These are phyloP conservation scores for Atta texana DNA, from an alignment of 1,140 invertebrate species.

Conservation along the genomic window DNA sequence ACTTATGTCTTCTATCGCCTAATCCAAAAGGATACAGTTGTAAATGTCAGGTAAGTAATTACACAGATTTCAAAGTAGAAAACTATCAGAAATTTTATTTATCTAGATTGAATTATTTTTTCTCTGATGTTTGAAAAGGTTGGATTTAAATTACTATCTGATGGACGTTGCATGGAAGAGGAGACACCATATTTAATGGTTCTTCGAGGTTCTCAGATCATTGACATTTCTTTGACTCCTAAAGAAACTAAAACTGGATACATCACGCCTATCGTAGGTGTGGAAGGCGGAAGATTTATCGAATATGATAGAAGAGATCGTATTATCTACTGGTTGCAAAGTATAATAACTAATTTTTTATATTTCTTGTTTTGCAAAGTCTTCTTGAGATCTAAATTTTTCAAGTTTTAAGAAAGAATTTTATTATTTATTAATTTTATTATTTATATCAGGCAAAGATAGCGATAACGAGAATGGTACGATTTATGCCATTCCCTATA, in stretches of 20 bases:
- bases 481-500: conserved; percentile 93
- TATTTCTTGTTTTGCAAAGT: background rate
- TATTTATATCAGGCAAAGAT: conserved; percentile 84
- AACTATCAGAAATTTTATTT: background rate
- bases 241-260: conserved; percentile 92
- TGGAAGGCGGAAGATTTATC: conserved; percentile 95
- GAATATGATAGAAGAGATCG: conserved; percentile 96
- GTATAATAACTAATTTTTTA: background rate
- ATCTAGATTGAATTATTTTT: background rate
- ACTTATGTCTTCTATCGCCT: conserved; percentile 96
- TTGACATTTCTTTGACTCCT: conserved; percentile 93
- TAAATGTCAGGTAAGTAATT: conserved; percentile 90
- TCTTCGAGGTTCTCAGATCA: conserved; percentile 95
- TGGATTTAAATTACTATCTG: conserved; percentile 90
- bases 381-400: background rate
- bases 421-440: conserved; percentile 15
- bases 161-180: conserved; percentile 93
- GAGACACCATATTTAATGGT: conserved; percentile 96
- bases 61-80: background rate
- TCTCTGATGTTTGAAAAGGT: conserved; percentile 77
- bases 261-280: conserved; percentile 95
- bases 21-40: conserved; percentile 92
- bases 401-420: background rate
- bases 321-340: conserved; percentile 94
- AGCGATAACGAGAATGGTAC: conserved; percentile 93